These are phyloP conservation scores for Spea bombifrons DNA, from an alignment of 2,113 vertebrate species.

Conservation along the genomic window DNA sequence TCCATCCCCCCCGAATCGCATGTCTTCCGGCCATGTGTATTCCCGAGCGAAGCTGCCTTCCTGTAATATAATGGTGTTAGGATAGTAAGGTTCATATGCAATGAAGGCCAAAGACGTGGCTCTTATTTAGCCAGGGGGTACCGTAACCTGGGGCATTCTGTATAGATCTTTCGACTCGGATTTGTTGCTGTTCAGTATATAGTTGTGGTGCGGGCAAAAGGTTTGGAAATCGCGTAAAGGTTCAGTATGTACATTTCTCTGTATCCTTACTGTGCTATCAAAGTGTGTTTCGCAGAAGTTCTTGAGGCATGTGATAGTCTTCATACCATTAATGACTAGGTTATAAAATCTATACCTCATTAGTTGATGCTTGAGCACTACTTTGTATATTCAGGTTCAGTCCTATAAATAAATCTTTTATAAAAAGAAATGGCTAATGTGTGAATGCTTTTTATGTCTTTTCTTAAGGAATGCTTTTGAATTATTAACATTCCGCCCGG, in stretches of 20 bases:
- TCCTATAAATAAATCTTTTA: slow-evolving; percentile 74
- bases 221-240: slow-evolving; percentile 36
- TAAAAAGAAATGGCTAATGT: slow-evolving; percentile 43
- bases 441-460: not conserved
- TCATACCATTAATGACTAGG: slow-evolving; percentile 36
- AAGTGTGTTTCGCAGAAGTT: slow-evolving; percentile 39
- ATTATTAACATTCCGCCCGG: not conserved
- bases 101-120: slow-evolving; percentile 78
- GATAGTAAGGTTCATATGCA: slow-evolving; percentile 71
- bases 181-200: slow-evolving; percentile 62
- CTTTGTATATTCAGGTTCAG: slow-evolving; percentile 84
- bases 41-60: slow-evolving; percentile 65
- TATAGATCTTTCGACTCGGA: slow-evolving; percentile 73
- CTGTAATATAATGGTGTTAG: slow-evolving; percentile 64
- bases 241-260: slow-evolving; percentile 50
- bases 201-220: slow-evolving; percentile 51
- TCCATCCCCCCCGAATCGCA: slow-evolving; percentile 64
- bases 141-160: slow-evolving; percentile 73
- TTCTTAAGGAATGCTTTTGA: not conserved
- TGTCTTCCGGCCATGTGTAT: slow-evolving; percentile 71
- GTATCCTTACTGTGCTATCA: slow-evolving; percentile 41
- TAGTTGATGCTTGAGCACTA: slow-evolving; percentile 68
- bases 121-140: slow-evolving; percentile 75
- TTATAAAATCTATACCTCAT: slow-evolving; percentile 48
- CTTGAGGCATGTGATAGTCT: slow-evolving; percentile 31